These are phyloP conservation scores for Palloptera scutellata DNA, from an alignment of 2,888 invertebrate species.

Conservation along the genomic window DNA sequence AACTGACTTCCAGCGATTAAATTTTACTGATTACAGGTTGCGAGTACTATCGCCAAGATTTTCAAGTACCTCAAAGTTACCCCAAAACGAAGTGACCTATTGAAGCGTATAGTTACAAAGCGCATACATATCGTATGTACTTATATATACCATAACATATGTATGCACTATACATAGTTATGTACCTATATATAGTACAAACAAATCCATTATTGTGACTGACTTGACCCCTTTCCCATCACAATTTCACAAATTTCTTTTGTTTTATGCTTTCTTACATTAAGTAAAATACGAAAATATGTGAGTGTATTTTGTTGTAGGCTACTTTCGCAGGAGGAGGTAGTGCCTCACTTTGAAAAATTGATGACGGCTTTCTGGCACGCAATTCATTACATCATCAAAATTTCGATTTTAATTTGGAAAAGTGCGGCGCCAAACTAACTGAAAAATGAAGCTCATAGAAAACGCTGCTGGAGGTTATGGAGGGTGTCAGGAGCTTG, in stretches of 20 bases:
- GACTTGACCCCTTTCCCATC: conserved; percentile 1
- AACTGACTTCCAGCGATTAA: conserved; percentile 17
- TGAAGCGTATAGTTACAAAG: neutral
- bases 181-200: neutral
- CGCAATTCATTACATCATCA: conserved; percentile 59
- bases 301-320: too few species aligned
- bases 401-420: neutral
- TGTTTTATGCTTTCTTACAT: neutral
- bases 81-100: conserved; percentile 20
- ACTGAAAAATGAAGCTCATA: neutral
- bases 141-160: conserved; percentile 10
- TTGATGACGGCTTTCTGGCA: conserved; percentile 55
- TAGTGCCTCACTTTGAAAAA: conserved; percentile 29
- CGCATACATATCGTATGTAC: too few species aligned
- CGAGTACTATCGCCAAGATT: conserved; percentile 28
- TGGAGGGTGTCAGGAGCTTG: neutral
- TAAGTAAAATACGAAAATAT: neutral
- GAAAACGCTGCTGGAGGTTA: neutral
- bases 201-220: too few species aligned
- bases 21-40: conserved; percentile 47
- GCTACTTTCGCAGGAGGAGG: neutral
- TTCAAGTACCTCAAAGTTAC: neutral
- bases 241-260: conserved; percentile 8
- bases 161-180: neutral
- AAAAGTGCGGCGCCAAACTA: conserved; percentile 11